These are phyloP conservation scores for Sebastes miniatus DNA, from an alignment of 2,797 vertebrate species.

Conservation along the genomic window DNA sequence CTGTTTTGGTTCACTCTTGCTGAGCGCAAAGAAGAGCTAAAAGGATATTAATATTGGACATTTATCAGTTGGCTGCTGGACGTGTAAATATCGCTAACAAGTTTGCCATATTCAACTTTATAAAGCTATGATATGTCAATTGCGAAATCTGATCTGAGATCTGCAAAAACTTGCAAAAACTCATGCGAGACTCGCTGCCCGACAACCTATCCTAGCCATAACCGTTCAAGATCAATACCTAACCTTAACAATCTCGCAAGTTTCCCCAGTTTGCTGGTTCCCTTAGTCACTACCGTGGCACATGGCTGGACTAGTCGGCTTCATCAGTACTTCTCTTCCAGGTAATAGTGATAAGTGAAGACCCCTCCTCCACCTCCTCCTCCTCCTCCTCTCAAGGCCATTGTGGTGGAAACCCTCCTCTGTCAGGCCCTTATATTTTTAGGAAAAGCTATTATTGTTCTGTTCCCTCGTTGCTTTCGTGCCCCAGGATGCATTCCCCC, in stretches of 20 bases:
- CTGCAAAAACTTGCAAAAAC: too few species aligned
- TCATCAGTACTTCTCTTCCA: slow-evolving; percentile 50
- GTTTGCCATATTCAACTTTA: background rate
- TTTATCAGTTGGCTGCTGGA: background rate
- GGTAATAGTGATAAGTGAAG: slow-evolving; percentile 56
- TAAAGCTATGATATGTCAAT: background rate
- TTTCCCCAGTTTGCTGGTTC: too few species aligned
- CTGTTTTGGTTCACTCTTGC: background rate
- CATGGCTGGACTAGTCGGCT: slow-evolving; percentile 16
- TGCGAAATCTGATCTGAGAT: too few species aligned
- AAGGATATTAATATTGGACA: too few species aligned
- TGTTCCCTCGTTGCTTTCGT: slow-evolving; percentile 41
- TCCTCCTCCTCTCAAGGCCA: slow-evolving; percentile 34
- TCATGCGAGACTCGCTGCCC: rapidly evolving
- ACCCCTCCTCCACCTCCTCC: background rate
- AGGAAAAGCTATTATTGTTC: slow-evolving; percentile 66
- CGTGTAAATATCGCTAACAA: background rate
- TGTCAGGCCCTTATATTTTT: slow-evolving; percentile 74
- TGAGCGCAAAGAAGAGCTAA: background rate
- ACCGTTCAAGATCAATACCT: too few species aligned
- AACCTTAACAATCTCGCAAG: too few species aligned
- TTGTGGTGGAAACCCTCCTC: slow-evolving; percentile 69
- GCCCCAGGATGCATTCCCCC: slow-evolving; percentile 67
- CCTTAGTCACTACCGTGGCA: background rate
- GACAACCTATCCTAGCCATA: too few species aligned